Base-by-base conservation (phyloP, 2,888 invertebrate species). In the Ametastegia equiseti region DNA sequence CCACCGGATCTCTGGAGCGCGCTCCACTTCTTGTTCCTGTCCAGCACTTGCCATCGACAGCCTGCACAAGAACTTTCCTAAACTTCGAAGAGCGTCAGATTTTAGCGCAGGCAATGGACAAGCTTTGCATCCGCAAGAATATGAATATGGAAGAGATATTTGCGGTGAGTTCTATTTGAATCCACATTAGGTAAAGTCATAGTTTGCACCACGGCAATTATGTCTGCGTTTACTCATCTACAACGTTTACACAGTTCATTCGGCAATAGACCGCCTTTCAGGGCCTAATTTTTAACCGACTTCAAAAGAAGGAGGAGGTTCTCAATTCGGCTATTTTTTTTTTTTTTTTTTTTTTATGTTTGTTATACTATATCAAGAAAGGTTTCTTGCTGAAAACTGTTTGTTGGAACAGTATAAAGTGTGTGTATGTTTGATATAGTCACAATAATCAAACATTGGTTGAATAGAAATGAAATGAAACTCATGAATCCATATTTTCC, bases 121-220 rank as follows among this genome's bases (percentile, higher is more conserved):
- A 96, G 88, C 92, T 97, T 27, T 93, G 95, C 47, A 94, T 94
- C 84, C 93, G 93, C 67, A 94, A 95, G 0, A 95, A 96, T 86
- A 93, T 94, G 83, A 96, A 96, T 86, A 93, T 96, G 60, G 93
- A 94, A 77, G 94, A 95, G 69, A 92, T 96, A 42, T 95, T 96
- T 88, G 93, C 93, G 93, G 95, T 94, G 84, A 86, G 84, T n/a
- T n/a, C n/a, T n/a, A n/a, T n/a, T n/a, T n/a, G n/a, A n/a, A n/a
- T n/a, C 84, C 69, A 36, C 33, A 19, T n/a, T n/a, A 23, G 11
- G 19, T 54, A 23, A 23, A 23, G 23, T n/a, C n/a, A n/a, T n/a
- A n/a, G n/a, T n/a, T n/a, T n/a, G n/a, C n/a, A n/a, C n/a, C n/a
- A n/a, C n/a, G n/a, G n/a, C n/a, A n/a, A n/a, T n/a, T n/a, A n/a